phyloP scores from a whole-genome alignment of 2,888 invertebrate genomes.

The Volucella inanis region DNA sequence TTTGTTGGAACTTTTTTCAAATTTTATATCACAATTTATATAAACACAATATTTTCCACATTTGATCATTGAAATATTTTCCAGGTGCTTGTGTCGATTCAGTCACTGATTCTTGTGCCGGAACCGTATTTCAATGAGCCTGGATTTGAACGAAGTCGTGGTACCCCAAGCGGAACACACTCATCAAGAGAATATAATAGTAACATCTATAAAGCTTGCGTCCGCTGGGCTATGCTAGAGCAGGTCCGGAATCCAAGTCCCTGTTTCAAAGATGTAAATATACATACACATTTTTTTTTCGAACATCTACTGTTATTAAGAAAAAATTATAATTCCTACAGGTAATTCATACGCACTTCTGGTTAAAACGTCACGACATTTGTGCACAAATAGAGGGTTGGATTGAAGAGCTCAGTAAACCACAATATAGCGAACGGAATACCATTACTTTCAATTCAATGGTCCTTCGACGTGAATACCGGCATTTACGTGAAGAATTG shows the following conservation, averaged over 20 bases:
- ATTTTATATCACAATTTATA: neutral
- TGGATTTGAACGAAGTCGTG: conserved; percentile 95
- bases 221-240: conserved; percentile 98
- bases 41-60: neutral
- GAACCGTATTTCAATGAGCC: conserved; percentile 98
- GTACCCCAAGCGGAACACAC: conserved; percentile 93
- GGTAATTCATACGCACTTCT: conserved; percentile 97
- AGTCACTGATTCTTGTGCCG: conserved; percentile 94
- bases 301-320: neutral
- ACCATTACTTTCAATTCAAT: conserved; percentile 90
- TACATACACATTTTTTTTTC: too few species aligned
- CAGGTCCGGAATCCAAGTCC: conserved; percentile 94
- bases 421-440: conserved; percentile 89
- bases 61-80: neutral
- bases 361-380: conserved; percentile 96
- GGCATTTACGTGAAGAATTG: conserved; percentile 93
- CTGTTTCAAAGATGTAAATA: conserved; percentile 92
- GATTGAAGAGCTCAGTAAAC: conserved; percentile 93
- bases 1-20: too few species aligned
- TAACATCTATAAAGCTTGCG: conserved; percentile 96
- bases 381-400: conserved; percentile 94
- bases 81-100: conserved; percentile 95
- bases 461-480: conserved; percentile 90
- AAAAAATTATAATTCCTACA: conserved; percentile 78
- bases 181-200: conserved; percentile 97